Conservation (phyloP, 2,113 vertebrate genomes). For the Heliornis fulica region DNA sequence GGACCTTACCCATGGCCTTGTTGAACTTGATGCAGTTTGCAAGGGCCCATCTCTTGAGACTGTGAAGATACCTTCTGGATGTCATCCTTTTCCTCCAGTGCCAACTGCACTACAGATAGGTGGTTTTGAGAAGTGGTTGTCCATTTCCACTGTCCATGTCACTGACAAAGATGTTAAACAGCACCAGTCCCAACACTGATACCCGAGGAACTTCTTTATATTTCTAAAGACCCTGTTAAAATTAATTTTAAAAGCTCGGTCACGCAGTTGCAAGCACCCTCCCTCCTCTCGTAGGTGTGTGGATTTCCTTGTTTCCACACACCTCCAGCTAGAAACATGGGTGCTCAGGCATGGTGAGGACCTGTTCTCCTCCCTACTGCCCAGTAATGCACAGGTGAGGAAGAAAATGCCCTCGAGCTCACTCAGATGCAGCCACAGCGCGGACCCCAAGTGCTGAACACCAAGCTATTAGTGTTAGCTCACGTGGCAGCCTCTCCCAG, state of each 20-base stretch:
- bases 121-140: too few species aligned
- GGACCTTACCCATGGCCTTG: too few species aligned
- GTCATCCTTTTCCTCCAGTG: too few species aligned
- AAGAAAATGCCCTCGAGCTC: neutral
- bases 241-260: neutral
- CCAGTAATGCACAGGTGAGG: neutral
- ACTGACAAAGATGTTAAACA: too few species aligned
- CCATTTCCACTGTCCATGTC: too few species aligned
- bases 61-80: too few species aligned
- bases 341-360: neutral
- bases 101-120: too few species aligned
- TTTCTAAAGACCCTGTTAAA: neutral
- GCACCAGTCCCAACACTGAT: too few species aligned
- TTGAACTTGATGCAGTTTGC: too few species aligned
- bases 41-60: too few species aligned
- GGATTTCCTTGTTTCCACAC: neutral
- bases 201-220: too few species aligned
- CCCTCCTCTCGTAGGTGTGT: neutral
- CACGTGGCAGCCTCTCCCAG: neutral
- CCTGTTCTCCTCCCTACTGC: neutral
- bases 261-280: neutral
- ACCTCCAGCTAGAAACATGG: neutral
- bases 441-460: neutral
- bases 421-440: rapidly evolving
- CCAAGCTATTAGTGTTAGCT: neutral